Evolutionary conservation across 2,888 invertebrate species (phyloP).

Genomic region (Ephialtes manifestator): DNA sequence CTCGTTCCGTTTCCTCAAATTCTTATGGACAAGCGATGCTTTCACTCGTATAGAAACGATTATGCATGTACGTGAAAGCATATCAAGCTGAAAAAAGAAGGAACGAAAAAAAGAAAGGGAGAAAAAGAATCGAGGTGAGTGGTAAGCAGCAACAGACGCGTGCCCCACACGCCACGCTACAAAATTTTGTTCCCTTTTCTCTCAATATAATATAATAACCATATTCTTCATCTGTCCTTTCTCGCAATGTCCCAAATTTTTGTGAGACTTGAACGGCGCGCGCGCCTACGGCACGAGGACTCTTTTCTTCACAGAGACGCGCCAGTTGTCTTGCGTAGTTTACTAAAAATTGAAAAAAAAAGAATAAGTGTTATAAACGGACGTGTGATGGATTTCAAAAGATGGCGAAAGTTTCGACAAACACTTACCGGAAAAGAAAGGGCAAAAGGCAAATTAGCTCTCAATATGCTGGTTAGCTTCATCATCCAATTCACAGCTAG

Average conservation of each 20-base stretch:
- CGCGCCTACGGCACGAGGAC: slow-evolving; percentile 31
- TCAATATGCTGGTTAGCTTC: slow-evolving; percentile 36
- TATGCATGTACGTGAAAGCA: slow-evolving; percentile 2
- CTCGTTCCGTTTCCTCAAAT: slow-evolving; percentile 27
- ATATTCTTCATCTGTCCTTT: slow-evolving; percentile 43
- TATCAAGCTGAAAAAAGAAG: slow-evolving; percentile 19
- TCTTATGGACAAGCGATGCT: slow-evolving; percentile 18
- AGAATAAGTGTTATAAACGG: slow-evolving; percentile 4
- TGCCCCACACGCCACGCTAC: slow-evolving; percentile 50
- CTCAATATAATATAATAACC: slow-evolving; percentile 18
- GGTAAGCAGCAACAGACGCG: slow-evolving; percentile 55
- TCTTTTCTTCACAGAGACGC: slow-evolving; percentile 47
- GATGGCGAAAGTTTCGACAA: not conserved
- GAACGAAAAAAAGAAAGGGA: not conserved
- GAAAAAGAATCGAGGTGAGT: slow-evolving; percentile 35
- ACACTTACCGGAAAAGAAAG: not conserved
- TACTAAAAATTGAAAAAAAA: not conserved
- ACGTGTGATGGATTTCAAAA: not conserved
- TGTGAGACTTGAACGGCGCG: slow-evolving; percentile 33
- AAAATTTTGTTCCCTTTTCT: slow-evolving; percentile 41
- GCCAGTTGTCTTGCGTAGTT: slow-evolving; percentile 60
- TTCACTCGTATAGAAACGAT: slow-evolving; percentile 29
- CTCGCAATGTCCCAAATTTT: slow-evolving; percentile 23
- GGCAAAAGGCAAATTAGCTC: not conserved
- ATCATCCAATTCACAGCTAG: slow-evolving; percentile 4